Evolutionary conservation across 2,113 vertebrate genomes (phyloP).

Genomic region (Brienomyrus brachyistius): DNA sequence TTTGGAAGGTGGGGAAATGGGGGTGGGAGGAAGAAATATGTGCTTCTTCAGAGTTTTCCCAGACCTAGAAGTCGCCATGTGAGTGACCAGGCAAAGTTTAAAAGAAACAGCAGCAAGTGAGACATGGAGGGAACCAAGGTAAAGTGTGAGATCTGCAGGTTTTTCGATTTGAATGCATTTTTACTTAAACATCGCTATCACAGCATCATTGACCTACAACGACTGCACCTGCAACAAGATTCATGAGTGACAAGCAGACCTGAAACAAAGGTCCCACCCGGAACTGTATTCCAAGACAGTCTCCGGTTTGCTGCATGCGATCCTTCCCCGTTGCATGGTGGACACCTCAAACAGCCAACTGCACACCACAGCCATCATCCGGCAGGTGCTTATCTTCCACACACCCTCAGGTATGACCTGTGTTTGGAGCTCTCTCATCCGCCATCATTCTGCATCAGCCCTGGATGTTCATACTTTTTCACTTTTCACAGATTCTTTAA

Average conservation of each 20-base stretch:
- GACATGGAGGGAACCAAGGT: slow-evolving; percentile 67
- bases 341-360: neutral
- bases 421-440: neutral
- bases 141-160: slow-evolving; percentile 66
- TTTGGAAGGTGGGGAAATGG: slow-evolving; percentile 65
- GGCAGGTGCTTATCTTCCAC: neutral
- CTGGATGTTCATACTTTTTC: neutral
- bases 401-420: neutral
- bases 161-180: slow-evolving; percentile 97
- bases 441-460: neutral
- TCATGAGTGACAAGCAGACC: neutral
- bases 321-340: neutral
- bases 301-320: neutral
- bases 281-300: neutral
- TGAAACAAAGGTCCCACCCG: neutral
- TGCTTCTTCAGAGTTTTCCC: slow-evolving; percentile 75
- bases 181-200: slow-evolving; percentile 84
- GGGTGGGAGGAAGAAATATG: slow-evolving; percentile 53
- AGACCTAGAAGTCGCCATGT: slow-evolving; percentile 75
- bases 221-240: slow-evolving; percentile 18
- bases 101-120: slow-evolving; percentile 73
- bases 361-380: neutral
- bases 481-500: neutral
- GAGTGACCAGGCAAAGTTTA: slow-evolving; percentile 60
- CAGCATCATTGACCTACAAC: slow-evolving; percentile 36